A percentile compares a stretch with the other conserved stretches of the same genome.
Conservation (phyloP, 2,797 vertebrate species). For the Aeoliscus strigatus region DNA sequence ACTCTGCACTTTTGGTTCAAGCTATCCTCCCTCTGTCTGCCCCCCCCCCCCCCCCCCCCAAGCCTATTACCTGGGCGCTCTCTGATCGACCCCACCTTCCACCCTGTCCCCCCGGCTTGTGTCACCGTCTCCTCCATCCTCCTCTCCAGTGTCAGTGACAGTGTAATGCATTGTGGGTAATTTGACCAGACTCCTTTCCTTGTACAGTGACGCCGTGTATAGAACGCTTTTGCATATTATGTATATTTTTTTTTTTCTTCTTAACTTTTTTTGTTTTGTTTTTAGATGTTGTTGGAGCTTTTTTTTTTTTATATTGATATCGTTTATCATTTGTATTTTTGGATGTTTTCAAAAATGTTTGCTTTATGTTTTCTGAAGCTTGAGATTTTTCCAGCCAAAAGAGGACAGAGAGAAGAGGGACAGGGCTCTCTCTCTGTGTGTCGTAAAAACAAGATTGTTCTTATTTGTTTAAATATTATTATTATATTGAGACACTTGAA, state of each 20-base stretch:
- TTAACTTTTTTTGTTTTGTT: slow-evolving; percentile 21
- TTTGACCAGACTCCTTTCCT: slow-evolving; percentile 70
- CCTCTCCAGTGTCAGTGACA: slow-evolving; percentile 55
- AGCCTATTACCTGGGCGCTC: slow-evolving; percentile 26
- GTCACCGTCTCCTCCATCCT: slow-evolving; percentile 13
- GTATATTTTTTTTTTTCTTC: slow-evolving; percentile 64
- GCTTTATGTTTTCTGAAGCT: slow-evolving; percentile 46
- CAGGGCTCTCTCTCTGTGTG: slow-evolving; percentile 49
- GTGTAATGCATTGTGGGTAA: slow-evolving; percentile 71
- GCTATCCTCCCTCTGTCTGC: slow-evolving; percentile 50
- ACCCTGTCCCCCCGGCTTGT: slow-evolving; percentile 14
- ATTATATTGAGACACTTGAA: slow-evolving; percentile 73
- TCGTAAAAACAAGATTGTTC: slow-evolving; percentile 60
- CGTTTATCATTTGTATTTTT: slow-evolving; percentile 68
- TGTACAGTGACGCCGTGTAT: slow-evolving; percentile 78
- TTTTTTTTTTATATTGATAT: slow-evolving; percentile 59
- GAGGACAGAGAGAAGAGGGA: slow-evolving; percentile 58
- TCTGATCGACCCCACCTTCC: slow-evolving; percentile 6
- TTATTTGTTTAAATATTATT: slow-evolving; percentile 68
- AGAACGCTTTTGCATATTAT: slow-evolving; percentile 69
- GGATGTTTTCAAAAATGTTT: slow-evolving; percentile 55
- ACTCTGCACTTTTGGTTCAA: slow-evolving; percentile 85
- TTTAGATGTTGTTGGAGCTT: slow-evolving; percentile 46
- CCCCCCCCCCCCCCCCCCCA: slow-evolving; percentile 6
- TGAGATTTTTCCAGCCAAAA: slow-evolving; percentile 74